phyloP scores from a whole-genome alignment of 2,888 invertebrate species.

The Nudaria mundana region DNA sequence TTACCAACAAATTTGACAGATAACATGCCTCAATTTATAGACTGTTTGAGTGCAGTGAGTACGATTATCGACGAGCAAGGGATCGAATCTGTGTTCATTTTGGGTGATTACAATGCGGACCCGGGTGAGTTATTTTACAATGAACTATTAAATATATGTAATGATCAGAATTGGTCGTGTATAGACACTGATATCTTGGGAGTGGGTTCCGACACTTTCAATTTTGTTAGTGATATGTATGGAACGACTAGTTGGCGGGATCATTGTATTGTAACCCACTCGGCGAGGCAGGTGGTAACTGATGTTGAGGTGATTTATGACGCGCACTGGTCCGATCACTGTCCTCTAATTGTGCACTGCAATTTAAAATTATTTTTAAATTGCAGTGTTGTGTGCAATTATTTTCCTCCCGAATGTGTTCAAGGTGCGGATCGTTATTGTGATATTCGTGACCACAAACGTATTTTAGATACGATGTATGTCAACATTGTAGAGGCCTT shows the following conservation, averaged over 20 bases:
- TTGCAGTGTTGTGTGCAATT: not conserved
- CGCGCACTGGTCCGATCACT: not conserved
- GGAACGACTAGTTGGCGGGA: not conserved
- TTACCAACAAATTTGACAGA: not conserved
- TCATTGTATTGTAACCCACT: not conserved
- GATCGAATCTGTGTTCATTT: not conserved
- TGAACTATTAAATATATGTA: not conserved
- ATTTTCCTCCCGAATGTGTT: not conserved
- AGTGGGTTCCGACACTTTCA: not conserved
- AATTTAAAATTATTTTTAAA: not conserved
- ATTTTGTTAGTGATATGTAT: not conserved
- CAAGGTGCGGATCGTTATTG: not conserved
- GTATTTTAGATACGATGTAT: not conserved
- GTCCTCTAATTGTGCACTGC: not conserved
- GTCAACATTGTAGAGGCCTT: not conserved
- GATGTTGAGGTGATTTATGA: not conserved
- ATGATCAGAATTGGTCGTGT: not conserved
- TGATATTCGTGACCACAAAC: not conserved
- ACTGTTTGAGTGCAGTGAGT: not conserved
- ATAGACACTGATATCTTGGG: not conserved
- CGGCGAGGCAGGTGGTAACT: not conserved
- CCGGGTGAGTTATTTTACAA: slow-evolving; percentile 1
- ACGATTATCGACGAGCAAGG: not conserved
- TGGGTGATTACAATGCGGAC: not conserved
- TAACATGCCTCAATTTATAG: not conserved